A percentile compares a stretch with the other conserved stretches of the same genome.
These are phyloP conservation scores for Pandemis corylana DNA, from an alignment of 2,888 invertebrate species.

Conservation along the genomic window DNA sequence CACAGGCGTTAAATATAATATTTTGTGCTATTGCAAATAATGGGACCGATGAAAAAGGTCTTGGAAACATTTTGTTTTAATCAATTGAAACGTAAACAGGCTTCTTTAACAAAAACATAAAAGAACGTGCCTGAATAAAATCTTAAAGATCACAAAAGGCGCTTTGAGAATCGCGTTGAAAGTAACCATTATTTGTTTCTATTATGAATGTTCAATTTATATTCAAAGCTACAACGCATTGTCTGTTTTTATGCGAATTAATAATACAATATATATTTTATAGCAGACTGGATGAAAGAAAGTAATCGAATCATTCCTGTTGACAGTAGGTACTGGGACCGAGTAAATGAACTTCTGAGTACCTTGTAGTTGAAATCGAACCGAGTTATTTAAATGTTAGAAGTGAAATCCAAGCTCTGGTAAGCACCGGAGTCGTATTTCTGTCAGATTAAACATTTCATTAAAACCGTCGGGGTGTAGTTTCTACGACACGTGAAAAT, in stretches of 20 bases:
- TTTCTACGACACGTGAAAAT: background rate
- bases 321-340: background rate
- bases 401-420: background rate
- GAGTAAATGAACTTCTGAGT: background rate
- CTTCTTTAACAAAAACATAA: slow-evolving; percentile 55
- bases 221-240: slow-evolving; percentile 25
- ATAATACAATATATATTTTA: slow-evolving; percentile 14
- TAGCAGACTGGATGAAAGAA: background rate
- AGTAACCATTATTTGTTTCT: slow-evolving; percentile 26
- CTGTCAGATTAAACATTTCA: background rate
- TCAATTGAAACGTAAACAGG: slow-evolving; percentile 58
- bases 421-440: background rate
- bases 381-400: background rate
- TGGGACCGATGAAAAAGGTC: slow-evolving; percentile 49
- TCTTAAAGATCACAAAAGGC: slow-evolving; percentile 25
- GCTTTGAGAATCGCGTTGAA: slow-evolving; percentile 20
- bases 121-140: slow-evolving; percentile 50
- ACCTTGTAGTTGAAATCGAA: background rate
- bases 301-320: slow-evolving; percentile 1
- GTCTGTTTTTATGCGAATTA: slow-evolving; percentile 8
- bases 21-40: slow-evolving; percentile 45
- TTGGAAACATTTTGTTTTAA: slow-evolving; percentile 59
- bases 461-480: background rate
- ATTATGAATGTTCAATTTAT: slow-evolving; percentile 24
- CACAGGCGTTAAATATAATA: background rate